Evolutionary conservation across 1,140 invertebrate genomes (phyloP).

Genomic region (Sminthurides bifidus): DNA sequence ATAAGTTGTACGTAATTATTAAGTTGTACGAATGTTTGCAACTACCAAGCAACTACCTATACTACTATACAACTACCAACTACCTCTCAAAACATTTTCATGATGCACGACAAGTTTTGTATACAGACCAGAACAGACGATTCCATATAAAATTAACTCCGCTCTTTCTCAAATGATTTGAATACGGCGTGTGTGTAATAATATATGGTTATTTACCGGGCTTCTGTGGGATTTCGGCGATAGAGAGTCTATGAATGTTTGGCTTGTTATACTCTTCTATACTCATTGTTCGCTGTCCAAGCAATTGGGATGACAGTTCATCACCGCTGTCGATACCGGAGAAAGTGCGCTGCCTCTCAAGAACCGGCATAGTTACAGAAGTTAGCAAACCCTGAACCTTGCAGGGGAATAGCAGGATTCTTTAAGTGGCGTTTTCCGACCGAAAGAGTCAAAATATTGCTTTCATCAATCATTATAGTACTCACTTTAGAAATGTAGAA

Average conservation of each 20-base stretch:
- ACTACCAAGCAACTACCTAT: neutral
- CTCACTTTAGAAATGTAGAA: neutral
- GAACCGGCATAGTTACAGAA: conserved; percentile 55
- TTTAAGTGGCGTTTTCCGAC: conserved; percentile 68
- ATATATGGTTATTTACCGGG: conserved; percentile 18
- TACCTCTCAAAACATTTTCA: too few species aligned
- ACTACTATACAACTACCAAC: neutral
- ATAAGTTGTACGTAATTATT: neutral
- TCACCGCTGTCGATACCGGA: conserved; percentile 43
- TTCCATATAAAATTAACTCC: too few species aligned
- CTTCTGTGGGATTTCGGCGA: conserved; percentile 39
- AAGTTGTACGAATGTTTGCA: neutral
- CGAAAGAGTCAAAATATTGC: conserved; percentile 35
- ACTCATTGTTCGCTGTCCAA: conserved; percentile 52
- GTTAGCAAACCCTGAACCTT: conserved; percentile 66
- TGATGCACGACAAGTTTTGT: too few species aligned
- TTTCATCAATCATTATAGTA: conserved; percentile 42
- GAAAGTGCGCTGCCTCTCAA: conserved; percentile 49
- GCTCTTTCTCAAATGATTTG: too few species aligned
- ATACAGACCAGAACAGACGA: too few species aligned
- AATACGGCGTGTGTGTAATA: neutral
- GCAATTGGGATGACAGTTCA: conserved; percentile 37
- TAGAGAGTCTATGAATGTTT: conserved; percentile 58
- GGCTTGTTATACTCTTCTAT: conserved; percentile 76
- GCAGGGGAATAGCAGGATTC: conserved; percentile 62